Conservation (phyloP, 2,113 vertebrate genomes). For the Indicator maculatus region DNA sequence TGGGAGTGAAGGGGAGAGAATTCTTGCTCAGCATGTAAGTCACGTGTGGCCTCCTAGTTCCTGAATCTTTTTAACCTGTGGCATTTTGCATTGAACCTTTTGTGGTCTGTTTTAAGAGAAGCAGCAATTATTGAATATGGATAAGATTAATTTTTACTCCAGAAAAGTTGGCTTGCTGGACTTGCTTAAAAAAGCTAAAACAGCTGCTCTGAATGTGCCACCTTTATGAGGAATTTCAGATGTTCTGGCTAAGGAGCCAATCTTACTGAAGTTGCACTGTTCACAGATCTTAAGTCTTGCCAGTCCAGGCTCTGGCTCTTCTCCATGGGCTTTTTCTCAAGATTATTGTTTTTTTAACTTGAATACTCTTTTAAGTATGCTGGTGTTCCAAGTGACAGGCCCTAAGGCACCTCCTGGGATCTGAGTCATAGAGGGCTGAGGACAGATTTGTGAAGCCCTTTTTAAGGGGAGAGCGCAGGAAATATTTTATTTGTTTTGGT, state of each 20-base stretch:
- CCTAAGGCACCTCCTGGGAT: not conserved
- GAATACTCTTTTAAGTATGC: not conserved
- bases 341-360: not conserved
- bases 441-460: not conserved
- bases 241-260: not conserved
- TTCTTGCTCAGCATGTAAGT: slow-evolving; percentile 51
- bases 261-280: slow-evolving; percentile 11
- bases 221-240: not conserved
- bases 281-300: slow-evolving; percentile 37
- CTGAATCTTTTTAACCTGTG: slow-evolving; percentile 1
- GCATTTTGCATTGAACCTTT: not conserved
- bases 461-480: not conserved
- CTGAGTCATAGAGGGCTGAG: not conserved
- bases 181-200: not conserved
- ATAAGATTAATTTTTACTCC: not conserved
- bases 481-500: not conserved
- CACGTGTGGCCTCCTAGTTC: not conserved
- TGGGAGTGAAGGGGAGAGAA: not conserved
- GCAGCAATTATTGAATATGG: not conserved
- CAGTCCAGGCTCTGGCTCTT: slow-evolving; percentile 48
- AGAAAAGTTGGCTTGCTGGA: not conserved
- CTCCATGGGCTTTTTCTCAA: slow-evolving; percentile 32
- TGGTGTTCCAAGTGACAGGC: not conserved
- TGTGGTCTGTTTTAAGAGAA: not conserved
- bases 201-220: not conserved